phyloP scores from a whole-genome alignment of 2,888 invertebrate species.

The Scaptomyza parva region DNA sequence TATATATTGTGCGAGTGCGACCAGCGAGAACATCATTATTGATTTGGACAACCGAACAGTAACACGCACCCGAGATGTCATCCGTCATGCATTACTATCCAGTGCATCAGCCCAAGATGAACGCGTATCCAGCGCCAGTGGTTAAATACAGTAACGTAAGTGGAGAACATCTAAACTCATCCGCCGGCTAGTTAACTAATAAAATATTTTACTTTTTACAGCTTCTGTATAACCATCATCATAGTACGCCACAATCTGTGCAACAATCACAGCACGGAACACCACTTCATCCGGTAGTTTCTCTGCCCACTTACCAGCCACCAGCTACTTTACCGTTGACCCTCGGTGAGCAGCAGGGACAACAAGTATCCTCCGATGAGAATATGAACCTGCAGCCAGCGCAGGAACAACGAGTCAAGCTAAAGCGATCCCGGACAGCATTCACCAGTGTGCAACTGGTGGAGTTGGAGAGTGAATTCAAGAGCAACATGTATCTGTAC shows the following conservation, averaged over 20 bases:
- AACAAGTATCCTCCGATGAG: conserved; percentile 67
- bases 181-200: not conserved
- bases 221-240: conserved; percentile 47
- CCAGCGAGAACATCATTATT: conserved; percentile 50
- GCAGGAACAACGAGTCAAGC: conserved; percentile 63
- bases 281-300: conserved; percentile 1
- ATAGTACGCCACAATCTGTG: conserved; percentile 12
- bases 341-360: conserved; percentile 31
- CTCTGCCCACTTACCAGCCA: conserved; percentile 35
- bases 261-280: conserved; percentile 17
- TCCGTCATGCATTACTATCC: conserved; percentile 77
- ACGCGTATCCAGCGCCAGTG: conserved; percentile 51
- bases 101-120: conserved; percentile 66
- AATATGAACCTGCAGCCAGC: conserved; percentile 55
- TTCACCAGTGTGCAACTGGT: conserved; percentile 98
- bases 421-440: conserved; percentile 90
- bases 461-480: conserved; percentile 98
- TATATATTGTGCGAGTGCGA: conserved; percentile 48
- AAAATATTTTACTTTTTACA: not conserved
- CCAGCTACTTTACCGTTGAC: conserved; percentile 22
- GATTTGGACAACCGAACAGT: conserved; percentile 47
- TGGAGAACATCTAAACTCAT: not conserved
- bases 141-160: conserved; percentile 66
- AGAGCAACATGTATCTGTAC: conserved; percentile 97
- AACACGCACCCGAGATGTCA: conserved; percentile 56